phyloP scores from a whole-genome alignment of 2,113 vertebrate species.

The Catharus minimus region DNA sequence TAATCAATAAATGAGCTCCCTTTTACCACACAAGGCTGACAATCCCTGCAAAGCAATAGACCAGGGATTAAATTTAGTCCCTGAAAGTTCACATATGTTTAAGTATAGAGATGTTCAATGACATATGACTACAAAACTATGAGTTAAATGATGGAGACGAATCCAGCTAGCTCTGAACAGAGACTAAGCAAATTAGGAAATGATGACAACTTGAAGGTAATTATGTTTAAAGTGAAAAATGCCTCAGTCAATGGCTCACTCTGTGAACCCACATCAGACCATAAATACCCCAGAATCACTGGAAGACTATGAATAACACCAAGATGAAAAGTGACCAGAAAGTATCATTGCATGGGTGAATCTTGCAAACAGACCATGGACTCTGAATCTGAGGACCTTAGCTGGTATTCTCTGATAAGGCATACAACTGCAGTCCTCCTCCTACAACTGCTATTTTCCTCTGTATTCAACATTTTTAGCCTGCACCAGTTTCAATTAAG shows the following conservation, averaged over 20 bases:
- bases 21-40: background rate
- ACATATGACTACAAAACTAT: background rate
- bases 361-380: background rate
- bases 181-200: slow-evolving; percentile 1
- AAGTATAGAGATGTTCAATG: background rate
- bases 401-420: background rate
- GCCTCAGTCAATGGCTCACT: background rate
- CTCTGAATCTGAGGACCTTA: background rate
- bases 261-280: background rate
- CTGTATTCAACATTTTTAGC: background rate
- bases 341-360: background rate
- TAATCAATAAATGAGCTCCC: background rate
- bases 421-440: background rate
- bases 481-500: slow-evolving; percentile 33
- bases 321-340: background rate
- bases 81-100: background rate
- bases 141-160: background rate
- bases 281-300: slow-evolving; percentile 6
- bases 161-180: background rate
- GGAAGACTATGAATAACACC: background rate
- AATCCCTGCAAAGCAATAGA: background rate
- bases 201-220: background rate
- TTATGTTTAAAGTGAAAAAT: slow-evolving; percentile 23
- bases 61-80: background rate
- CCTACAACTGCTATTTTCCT: background rate